These are phyloP conservation scores for Phyllostomus discolor DNA, from an alignment of 2,113 vertebrate species.

Conservation along the genomic window DNA sequence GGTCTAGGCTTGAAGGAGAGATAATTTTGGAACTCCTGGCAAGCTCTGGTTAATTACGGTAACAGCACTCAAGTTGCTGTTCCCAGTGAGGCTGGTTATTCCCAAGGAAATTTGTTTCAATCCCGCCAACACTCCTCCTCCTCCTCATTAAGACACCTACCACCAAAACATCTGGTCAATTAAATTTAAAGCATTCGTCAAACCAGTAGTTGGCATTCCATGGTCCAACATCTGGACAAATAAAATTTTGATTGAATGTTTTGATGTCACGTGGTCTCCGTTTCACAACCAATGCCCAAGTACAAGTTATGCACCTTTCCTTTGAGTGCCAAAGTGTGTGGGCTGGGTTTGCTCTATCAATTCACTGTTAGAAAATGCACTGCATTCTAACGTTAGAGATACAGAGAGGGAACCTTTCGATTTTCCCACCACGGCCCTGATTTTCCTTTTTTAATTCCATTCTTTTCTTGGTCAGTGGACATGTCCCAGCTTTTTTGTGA, in stretches of 20 bases:
- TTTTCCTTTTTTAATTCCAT: neutral
- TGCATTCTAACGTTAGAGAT: neutral
- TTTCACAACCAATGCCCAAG: slow-evolving; percentile 13
- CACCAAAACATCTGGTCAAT: slow-evolving; percentile 68
- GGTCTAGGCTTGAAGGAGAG: neutral
- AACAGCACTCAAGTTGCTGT: neutral
- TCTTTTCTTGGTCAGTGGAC: neutral
- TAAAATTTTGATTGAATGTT: slow-evolving; percentile 67
- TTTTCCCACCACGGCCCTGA: neutral
- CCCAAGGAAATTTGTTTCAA: slow-evolving; percentile 43
- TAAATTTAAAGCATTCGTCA: slow-evolving; percentile 64
- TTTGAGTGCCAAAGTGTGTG: slow-evolving; percentile 17
- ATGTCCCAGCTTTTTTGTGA: neutral
- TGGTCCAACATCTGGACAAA: slow-evolving; percentile 64
- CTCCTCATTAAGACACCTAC: slow-evolving; percentile 66
- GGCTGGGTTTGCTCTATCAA: neutral
- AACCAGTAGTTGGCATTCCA: slow-evolving; percentile 50
- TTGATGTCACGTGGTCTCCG: slow-evolving; percentile 28
- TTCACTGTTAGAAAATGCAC: neutral
- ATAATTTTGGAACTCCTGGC: neutral
- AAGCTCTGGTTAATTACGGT: neutral
- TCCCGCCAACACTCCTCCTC: slow-evolving; percentile 50
- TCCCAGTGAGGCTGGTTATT: slow-evolving; percentile 14
- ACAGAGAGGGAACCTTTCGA: neutral
- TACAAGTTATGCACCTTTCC: slow-evolving; percentile 27